Base-by-base conservation (phyloP, 2,888 invertebrate species). In the Arrhopalites spinosus region DNA sequence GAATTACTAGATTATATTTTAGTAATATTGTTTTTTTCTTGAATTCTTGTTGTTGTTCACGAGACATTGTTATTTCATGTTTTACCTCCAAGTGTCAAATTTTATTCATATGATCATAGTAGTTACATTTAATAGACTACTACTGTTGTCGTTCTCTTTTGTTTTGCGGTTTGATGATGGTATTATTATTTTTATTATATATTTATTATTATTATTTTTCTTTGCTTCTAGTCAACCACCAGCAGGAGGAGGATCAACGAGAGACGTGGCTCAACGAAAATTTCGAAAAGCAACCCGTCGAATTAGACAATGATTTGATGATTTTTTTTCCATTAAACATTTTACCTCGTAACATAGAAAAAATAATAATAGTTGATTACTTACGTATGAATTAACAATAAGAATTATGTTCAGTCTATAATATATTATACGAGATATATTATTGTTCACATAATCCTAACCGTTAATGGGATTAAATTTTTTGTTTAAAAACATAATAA, bases 281-380 rank as follows among this genome's bases (percentile, higher is more conserved):
- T 61, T 72, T 47, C 72, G 72, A 25, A 61, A 20, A 47, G 72
- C 72, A 20, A 61, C 63, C 25, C 61, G 72, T 20, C 56, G 72
- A 63, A 72, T 72, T 25, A 30, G 66, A 66, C 30, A 72, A 53
- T 29, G 68, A n/a, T n/a, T n/a, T n/a, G n/a, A 68, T 68, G 47
- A 69, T 53, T 53, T 53, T 30, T 20, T 36, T 11, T 11, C 11
- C 36, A 3, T 36, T 36, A 36, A 36, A 36, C 3, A 36, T 36
- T 36, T 36, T 11, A 36, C 11, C 36, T 36, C 36, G 3, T 7
- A 3, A 7, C 11, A 3, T 36, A 7, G 11, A 36, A 36, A 36
- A 36, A 36, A 7, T 11, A 7, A 36, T 7, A 36, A 7, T 36
- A 36, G 11, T 36, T 36, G 36, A 36, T n/a, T n/a, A n/a, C n/a